phyloP scores from a whole-genome alignment of 2,888 invertebrate species.

The Perithous albicinctus region DNA sequence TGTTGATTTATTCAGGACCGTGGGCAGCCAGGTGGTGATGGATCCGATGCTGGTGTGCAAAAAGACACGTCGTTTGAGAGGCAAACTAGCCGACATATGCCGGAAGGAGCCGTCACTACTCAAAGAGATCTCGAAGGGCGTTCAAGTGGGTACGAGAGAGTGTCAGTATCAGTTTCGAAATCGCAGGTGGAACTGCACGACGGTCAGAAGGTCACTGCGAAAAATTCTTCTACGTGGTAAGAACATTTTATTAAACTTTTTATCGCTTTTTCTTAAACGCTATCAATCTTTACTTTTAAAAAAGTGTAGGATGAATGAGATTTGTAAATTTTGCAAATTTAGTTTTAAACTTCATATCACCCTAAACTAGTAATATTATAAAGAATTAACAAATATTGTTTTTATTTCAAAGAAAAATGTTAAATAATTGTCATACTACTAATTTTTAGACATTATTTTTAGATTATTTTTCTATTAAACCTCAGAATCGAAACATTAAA shows the following conservation, averaged over 20 bases:
- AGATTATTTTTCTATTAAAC: no score
- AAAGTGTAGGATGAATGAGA: no score
- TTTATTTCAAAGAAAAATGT: no score
- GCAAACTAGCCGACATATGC: constrained; percentile 93
- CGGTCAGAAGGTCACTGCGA: constrained; percentile 91
- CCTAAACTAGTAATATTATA: no score
- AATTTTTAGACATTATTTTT: no score
- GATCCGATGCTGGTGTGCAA: constrained; percentile 96
- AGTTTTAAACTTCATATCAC: no score
- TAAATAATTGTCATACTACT: no score
- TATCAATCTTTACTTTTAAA: no score
- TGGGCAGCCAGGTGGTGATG: constrained; percentile 94
- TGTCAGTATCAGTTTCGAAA: constrained; percentile 95
- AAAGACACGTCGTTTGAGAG: constrained; percentile 91
- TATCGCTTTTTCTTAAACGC: no score
- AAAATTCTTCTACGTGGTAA: constrained; percentile 95
- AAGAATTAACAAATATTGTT: no score
- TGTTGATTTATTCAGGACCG: constrained; percentile 87
- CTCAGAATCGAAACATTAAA: no score
- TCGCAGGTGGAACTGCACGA: constrained; percentile 95
- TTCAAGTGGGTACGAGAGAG: constrained; percentile 93
- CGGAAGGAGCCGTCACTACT: constrained; percentile 93
- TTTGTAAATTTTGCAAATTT: no score
- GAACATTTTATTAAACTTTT: constrained; percentile 64
- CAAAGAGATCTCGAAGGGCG: constrained; percentile 93